phyloP scores from a whole-genome alignment of 2,113 vertebrate species.

The Struthio camelus region DNA sequence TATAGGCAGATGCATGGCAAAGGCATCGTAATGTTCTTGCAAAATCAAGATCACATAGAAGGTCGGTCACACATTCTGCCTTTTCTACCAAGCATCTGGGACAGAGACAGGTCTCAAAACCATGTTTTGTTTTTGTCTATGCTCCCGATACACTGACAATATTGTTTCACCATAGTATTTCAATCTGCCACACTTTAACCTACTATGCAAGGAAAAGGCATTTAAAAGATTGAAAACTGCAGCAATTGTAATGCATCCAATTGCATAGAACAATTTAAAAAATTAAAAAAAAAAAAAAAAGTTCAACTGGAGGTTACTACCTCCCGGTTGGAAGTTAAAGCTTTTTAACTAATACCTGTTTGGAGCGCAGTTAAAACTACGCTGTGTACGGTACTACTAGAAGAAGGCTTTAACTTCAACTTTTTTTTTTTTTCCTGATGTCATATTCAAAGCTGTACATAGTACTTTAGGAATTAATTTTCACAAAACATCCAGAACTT shows the following conservation, averaged over 20 bases:
- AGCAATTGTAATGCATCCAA: background rate
- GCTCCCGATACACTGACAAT: background rate
- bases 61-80: background rate
- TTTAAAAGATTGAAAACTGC: background rate
- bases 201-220: background rate
- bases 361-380: background rate
- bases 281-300: background rate
- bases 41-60: background rate
- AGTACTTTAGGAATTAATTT: background rate
- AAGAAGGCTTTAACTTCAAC: background rate
- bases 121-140: background rate
- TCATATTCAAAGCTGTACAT: background rate
- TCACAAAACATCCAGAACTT: background rate
- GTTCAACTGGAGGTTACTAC: background rate
- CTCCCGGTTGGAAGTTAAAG: background rate
- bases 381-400: background rate
- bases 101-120: background rate
- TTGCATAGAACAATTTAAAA: background rate
- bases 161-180: background rate
- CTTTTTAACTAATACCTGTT: background rate
- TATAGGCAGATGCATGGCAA: background rate
- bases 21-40: background rate
- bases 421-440: background rate
- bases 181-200: background rate
- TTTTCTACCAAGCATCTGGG: background rate